These are phyloP conservation scores for Oxycera nigricornis DNA, from an alignment of 2,888 invertebrate species.

Conservation along the genomic window DNA sequence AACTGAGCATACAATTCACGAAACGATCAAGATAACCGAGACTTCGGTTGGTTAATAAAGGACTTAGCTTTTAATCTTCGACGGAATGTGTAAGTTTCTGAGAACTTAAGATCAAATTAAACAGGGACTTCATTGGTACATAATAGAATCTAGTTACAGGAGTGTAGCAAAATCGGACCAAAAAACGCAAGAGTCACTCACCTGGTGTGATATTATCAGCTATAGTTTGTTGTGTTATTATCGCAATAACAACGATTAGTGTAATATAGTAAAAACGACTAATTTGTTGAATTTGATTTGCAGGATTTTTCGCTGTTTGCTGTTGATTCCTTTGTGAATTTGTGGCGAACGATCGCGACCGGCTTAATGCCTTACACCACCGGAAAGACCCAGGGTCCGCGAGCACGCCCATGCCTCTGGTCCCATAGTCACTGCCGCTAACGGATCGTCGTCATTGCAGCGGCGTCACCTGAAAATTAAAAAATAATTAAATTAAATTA, in stretches of 20 bases:
- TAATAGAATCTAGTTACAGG: too few relatives aligned
- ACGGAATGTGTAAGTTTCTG: too few relatives aligned
- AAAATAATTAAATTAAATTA: too few relatives aligned
- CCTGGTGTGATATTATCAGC: constrained; percentile 61
- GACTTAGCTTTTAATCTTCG: too few relatives aligned
- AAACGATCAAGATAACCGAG: too few relatives aligned
- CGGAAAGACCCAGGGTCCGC: constrained; percentile 79
- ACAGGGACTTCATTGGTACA: too few relatives aligned
- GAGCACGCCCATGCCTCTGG: constrained; percentile 91
- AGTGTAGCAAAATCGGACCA: too few relatives aligned
- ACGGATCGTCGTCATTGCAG: constrained; percentile 80
- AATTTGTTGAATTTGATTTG: constrained; percentile 17
- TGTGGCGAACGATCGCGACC: constrained; percentile 66
- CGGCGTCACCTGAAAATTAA: constrained; percentile 66
- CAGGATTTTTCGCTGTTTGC: constrained; percentile 46
- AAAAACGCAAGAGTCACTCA: constrained; percentile 49
- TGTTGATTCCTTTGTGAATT: constrained; percentile 21
- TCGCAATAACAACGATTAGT: constrained; percentile 55
- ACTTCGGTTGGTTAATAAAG: too few relatives aligned
- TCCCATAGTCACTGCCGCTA: constrained; percentile 82
- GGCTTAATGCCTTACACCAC: constrained; percentile 69
- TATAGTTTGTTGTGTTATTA: constrained; percentile 57
- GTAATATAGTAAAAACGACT: constrained; percentile 52
- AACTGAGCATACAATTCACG: too few relatives aligned
- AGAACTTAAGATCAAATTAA: too few relatives aligned